phyloP scores from a whole-genome alignment of 1,140 invertebrate species.

The Acromyrmex charruanus region DNA sequence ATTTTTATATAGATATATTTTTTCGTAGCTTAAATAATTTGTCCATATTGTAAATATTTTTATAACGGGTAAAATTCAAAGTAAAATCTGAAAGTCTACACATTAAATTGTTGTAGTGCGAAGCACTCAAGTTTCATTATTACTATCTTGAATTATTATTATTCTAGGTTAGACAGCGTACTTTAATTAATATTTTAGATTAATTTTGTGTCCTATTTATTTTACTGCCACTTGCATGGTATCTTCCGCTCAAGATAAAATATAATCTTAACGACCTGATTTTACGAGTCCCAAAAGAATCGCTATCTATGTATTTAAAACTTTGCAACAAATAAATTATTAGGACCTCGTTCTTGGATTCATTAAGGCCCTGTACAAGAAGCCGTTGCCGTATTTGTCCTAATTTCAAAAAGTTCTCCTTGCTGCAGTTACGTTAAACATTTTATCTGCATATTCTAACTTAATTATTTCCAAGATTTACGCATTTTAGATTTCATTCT shows the following conservation, averaged over 20 bases:
- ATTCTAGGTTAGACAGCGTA: not conserved
- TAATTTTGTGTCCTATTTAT: constrained; percentile 37
- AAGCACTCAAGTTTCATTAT: not conserved
- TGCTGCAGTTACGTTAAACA: not conserved
- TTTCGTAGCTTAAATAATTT: not conserved
- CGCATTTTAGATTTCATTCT: not conserved
- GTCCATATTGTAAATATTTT: not conserved
- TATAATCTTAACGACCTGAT: constrained; percentile 59
- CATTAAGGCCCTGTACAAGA: constrained; percentile 42
- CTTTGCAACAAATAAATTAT: constrained; percentile 52
- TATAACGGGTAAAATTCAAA: not conserved
- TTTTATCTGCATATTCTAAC: not conserved
- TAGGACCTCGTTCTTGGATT: constrained; percentile 41
- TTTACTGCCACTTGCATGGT: constrained; percentile 43
- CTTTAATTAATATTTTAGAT: constrained; percentile 37
- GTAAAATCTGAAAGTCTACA: not conserved
- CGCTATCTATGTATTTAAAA: constrained; percentile 32
- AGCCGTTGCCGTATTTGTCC: not conserved
- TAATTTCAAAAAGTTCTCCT: not conserved
- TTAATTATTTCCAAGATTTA: constrained; percentile 6
- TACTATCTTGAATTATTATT: not conserved
- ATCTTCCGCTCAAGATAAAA: constrained; percentile 32
- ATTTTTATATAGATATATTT: too few species aligned
- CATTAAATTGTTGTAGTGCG: not conserved
- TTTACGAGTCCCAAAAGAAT: constrained; percentile 3